Evolutionary conservation across 2,888 invertebrate species (phyloP).

Genomic region (Carcina quercana): DNA sequence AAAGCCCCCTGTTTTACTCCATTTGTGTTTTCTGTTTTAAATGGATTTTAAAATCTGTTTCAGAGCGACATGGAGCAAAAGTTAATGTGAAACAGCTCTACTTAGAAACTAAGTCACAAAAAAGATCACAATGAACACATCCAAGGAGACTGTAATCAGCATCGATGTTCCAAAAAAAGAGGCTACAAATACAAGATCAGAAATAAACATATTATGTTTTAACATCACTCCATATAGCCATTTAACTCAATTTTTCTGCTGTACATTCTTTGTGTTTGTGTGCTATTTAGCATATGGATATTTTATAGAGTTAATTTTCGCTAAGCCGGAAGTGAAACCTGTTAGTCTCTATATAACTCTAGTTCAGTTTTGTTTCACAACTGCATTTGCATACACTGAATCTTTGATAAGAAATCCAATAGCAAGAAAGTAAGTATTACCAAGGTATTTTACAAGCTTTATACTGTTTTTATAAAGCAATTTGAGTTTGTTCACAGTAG

Average conservation of each 20-base stretch:
- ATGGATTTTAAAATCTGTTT: too few species aligned
- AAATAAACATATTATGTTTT: constrained; percentile 81
- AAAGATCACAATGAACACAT: constrained; percentile 23
- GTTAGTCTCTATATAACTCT: constrained; percentile 95
- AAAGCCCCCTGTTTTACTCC: too few species aligned
- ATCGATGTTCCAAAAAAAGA: constrained; percentile 36
- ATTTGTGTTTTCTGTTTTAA: too few species aligned
- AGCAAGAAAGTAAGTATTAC: constrained; percentile 67
- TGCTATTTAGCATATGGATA: constrained; percentile 95
- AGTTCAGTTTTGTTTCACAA: constrained; percentile 92
- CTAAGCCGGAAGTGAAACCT: constrained; percentile 90
- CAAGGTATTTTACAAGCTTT: too few species aligned
- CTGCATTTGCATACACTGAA: constrained; percentile 86
- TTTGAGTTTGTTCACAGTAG: too few species aligned
- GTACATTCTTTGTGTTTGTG: constrained; percentile 86
- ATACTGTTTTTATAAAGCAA: too few species aligned
- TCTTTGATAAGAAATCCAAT: constrained; percentile 75
- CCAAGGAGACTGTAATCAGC: constrained; percentile 49
- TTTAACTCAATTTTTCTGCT: constrained; percentile 82
- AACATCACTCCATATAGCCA: constrained; percentile 79
- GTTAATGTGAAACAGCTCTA: background rate
- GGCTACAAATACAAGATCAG: constrained; percentile 33
- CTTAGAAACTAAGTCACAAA: background rate
- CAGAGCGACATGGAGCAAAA: background rate
- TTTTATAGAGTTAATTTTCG: constrained; percentile 93